phyloP scores from a whole-genome alignment of 2,888 invertebrate species.

The Xylophagus ater region DNA sequence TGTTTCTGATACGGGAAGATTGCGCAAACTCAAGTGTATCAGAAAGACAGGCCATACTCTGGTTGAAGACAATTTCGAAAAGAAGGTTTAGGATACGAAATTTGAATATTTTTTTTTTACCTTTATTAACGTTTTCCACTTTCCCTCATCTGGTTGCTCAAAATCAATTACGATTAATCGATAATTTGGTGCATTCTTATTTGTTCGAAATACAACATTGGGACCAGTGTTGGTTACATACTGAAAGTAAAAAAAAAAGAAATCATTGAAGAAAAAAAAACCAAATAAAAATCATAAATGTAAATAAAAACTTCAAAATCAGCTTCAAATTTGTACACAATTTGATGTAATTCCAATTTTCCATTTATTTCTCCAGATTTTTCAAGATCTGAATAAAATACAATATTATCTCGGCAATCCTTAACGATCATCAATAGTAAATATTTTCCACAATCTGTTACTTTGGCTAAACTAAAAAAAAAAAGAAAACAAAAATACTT shows the following conservation, averaged over 20 bases:
- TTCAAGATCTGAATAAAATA: slow-evolving; percentile 72
- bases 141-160: slow-evolving; percentile 54
- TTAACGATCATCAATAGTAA: slow-evolving; percentile 71
- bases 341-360: slow-evolving; percentile 58
- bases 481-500: slow-evolving; percentile 1
- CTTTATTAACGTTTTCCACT: slow-evolving; percentile 73
- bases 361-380: slow-evolving; percentile 50
- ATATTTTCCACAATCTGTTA: slow-evolving; percentile 87
- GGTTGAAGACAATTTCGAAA: too few species aligned
- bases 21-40: too few species aligned
- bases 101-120: too few species aligned
- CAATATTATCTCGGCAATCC: slow-evolving; percentile 84
- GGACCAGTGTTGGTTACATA: slow-evolving; percentile 82
- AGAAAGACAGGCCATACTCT: too few species aligned
- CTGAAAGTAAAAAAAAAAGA: slow-evolving; percentile 41
- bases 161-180: slow-evolving; percentile 76
- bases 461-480: slow-evolving; percentile 59
- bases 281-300: background rate
- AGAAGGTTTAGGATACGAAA: too few species aligned
- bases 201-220: slow-evolving; percentile 78
- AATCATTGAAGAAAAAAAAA: background rate
- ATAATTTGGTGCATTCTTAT: slow-evolving; percentile 88
- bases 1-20: too few species aligned
- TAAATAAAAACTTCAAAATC: slow-evolving; percentile 62
- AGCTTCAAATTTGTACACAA: slow-evolving; percentile 82